Evolutionary conservation across 1,140 invertebrate genomes (phyloP).

Genomic region (Drosophila eugracilis): DNA sequence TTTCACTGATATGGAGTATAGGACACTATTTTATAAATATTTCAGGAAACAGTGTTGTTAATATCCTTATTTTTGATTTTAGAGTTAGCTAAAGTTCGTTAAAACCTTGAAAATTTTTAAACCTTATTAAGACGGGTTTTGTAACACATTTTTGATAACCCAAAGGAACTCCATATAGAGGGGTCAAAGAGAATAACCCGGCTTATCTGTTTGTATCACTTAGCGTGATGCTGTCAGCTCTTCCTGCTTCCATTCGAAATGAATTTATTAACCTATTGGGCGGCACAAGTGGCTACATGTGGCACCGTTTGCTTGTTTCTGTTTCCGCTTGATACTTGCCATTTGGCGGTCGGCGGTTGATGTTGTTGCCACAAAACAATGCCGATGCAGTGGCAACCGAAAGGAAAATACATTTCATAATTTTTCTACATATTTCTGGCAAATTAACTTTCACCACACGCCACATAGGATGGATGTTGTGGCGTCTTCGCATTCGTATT

Average conservation of each 20-base stretch:
- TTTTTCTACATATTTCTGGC: conserved; percentile 70
- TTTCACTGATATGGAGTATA: neutral
- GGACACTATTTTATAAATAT: no score
- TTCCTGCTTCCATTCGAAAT: conserved; percentile 45
- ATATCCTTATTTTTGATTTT: no score
- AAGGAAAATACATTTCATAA: conserved; percentile 79
- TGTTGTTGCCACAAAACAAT: conserved; percentile 38
- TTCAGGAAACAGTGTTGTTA: no score
- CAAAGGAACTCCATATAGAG: neutral
- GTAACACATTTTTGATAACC: neutral
- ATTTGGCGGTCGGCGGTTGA: conserved; percentile 10
- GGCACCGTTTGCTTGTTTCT: conserved; percentile 20
- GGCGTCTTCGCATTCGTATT: conserved; percentile 28
- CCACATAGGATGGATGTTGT: conserved; percentile 52
- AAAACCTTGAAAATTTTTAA: no score
- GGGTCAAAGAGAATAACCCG: neutral
- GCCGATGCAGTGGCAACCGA: conserved; percentile 58
- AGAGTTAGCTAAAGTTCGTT: no score
- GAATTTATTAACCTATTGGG: conserved; percentile 55
- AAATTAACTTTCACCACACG: conserved; percentile 80
- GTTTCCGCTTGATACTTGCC: conserved; percentile 52
- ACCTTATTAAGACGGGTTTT: no score
- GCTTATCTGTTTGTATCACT: conserved; percentile 7
- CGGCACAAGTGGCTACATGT: conserved; percentile 25
- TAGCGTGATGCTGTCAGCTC: conserved; percentile 3